Percentiles rank a stretch among this genome's conserved stretches.
These are phyloP conservation scores for Entomyzon cyanotis DNA, from an alignment of 2,113 vertebrate genomes.

Conservation along the genomic window DNA sequence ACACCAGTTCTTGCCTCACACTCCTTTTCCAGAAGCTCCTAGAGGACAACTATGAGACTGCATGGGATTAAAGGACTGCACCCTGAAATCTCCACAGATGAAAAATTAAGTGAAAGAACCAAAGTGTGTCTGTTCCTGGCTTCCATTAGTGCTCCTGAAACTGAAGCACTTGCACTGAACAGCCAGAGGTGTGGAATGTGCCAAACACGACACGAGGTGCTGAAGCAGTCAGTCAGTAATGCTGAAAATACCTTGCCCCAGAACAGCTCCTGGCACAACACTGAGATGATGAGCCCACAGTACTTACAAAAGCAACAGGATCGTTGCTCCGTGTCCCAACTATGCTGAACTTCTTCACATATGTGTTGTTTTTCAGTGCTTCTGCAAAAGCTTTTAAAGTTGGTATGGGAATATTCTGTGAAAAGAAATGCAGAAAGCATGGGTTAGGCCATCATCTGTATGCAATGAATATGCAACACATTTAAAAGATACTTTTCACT, in stretches of 20 bases:
- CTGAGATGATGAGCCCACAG: rapidly evolving
- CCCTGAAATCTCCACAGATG: background rate
- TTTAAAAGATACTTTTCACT: background rate
- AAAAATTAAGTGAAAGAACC: background rate
- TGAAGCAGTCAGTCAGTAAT: background rate
- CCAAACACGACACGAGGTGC: background rate
- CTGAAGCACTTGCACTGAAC: background rate
- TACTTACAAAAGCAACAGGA: constrained; percentile 91
- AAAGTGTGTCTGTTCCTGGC: background rate
- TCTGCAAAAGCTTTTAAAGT: constrained; percentile 91
- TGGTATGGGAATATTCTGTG: constrained; percentile 91
- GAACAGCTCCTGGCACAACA: background rate
- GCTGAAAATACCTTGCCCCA: background rate
- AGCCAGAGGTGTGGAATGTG: background rate
- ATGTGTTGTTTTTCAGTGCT: constrained; percentile 85
- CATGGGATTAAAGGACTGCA: background rate
- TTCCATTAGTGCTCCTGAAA: background rate
- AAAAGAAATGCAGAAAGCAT: background rate
- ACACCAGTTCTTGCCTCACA: rapidly evolving
- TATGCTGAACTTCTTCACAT: constrained; percentile 93
- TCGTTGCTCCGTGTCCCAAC: constrained; percentile 95
- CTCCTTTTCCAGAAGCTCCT: background rate
- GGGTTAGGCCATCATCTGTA: background rate
- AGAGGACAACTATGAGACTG: background rate
- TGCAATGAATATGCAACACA: background rate